phyloP scores from a whole-genome alignment of 1,140 invertebrate species.

The Zaprionus ornatus region DNA sequence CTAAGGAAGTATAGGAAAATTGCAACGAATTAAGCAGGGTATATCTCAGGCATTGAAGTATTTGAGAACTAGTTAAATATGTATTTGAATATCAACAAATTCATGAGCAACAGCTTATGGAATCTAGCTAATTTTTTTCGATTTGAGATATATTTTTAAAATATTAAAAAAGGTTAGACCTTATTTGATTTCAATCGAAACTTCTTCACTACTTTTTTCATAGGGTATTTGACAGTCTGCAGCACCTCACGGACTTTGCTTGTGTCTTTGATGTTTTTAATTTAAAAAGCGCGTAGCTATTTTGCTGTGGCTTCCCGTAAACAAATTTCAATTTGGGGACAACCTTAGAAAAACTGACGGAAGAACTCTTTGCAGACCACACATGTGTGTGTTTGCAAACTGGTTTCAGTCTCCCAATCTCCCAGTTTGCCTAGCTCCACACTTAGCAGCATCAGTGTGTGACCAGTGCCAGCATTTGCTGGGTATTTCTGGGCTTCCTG shows the following conservation, averaged over 20 bases:
- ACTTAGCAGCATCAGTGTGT: background rate
- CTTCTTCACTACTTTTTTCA: too few species aligned
- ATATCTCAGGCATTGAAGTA: background rate
- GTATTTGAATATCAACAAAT: too few species aligned
- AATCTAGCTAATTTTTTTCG: too few species aligned
- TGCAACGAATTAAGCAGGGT: background rate
- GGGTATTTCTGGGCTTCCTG: constrained; percentile 48
- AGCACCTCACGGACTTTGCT: background rate
- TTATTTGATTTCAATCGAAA: too few species aligned
- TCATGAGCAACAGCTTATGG: too few species aligned
- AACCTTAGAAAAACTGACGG: constrained; percentile 42
- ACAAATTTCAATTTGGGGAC: constrained; percentile 58
- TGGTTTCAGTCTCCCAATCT: background rate
- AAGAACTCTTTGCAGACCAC: constrained; percentile 22
- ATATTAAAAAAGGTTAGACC: too few species aligned
- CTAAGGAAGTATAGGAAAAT: background rate
- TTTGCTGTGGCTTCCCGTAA: constrained; percentile 33
- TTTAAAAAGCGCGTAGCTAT: constrained; percentile 9
- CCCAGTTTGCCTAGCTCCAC: background rate
- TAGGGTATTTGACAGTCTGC: background rate
- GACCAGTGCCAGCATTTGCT: constrained; percentile 32
- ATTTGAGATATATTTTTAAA: too few species aligned
- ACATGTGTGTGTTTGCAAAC: constrained; percentile 2
- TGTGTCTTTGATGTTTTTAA: constrained; percentile 1
- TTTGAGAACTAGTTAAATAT: background rate